These are phyloP conservation scores for Bos javanicus DNA, from an alignment of 2,113 vertebrate genomes.

Conservation along the genomic window DNA sequence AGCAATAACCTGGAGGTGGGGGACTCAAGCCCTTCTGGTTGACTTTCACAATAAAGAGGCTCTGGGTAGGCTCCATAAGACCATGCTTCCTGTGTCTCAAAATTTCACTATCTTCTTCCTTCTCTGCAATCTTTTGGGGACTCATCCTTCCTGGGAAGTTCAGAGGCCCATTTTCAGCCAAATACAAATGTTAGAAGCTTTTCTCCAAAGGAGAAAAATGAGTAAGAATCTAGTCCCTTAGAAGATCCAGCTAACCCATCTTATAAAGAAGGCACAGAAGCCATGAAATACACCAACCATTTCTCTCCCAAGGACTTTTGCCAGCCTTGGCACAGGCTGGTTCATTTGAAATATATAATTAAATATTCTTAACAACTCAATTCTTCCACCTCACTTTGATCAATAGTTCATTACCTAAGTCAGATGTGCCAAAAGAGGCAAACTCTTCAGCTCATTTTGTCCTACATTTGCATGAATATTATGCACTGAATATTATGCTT, in stretches of 20 bases:
- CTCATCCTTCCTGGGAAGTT: background rate
- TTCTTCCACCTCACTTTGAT: constrained; percentile 54
- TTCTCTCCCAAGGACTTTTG: background rate
- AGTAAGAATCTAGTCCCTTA: background rate
- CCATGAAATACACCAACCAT: background rate
- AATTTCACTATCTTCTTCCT: background rate
- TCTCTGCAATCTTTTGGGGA: background rate
- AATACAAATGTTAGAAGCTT: constrained; percentile 12
- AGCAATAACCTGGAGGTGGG: background rate
- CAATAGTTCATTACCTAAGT: constrained; percentile 56
- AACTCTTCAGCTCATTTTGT: constrained; percentile 33
- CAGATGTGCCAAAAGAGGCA: constrained; percentile 47
- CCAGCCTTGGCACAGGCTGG: constrained; percentile 37
- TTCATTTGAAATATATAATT: constrained; percentile 28
- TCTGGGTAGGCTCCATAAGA: background rate
- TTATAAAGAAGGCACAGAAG: background rate
- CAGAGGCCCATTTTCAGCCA: background rate
- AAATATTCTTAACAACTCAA: constrained; percentile 37
- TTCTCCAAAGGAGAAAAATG: constrained; percentile 16
- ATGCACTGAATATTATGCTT: constrained; percentile 37
- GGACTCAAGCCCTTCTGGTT: background rate
- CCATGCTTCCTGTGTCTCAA: background rate
- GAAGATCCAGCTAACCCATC: constrained; percentile 9
- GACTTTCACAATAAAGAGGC: background rate
- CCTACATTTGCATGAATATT: constrained; percentile 66